Percentiles rank a stretch among this genome's conserved stretches.
These are phyloP conservation scores for Aplocera efformata DNA, from an alignment of 2,888 invertebrate species.

Conservation along the genomic window DNA sequence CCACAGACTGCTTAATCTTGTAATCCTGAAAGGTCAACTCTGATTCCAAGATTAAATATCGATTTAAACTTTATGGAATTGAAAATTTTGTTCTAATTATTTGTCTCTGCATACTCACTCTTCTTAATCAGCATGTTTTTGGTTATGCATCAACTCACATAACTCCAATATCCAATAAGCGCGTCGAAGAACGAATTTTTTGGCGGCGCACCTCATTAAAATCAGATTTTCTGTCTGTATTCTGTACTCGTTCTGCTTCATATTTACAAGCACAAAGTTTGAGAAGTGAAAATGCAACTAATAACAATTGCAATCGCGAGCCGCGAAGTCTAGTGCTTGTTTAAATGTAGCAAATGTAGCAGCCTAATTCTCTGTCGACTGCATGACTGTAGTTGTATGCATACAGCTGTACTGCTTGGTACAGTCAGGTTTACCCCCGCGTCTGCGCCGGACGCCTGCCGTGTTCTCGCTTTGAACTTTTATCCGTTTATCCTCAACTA, in stretches of 20 bases:
- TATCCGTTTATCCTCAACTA: slow-evolving; percentile 9
- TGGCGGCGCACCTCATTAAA: too few relatives aligned
- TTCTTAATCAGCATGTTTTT: too few relatives aligned
- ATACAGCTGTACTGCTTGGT: too few relatives aligned
- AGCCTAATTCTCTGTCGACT: slow-evolving; percentile 38
- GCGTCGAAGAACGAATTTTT: too few relatives aligned
- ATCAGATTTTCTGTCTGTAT: too few relatives aligned
- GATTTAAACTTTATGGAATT: slow-evolving; percentile 1
- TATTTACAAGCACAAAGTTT: too few relatives aligned
- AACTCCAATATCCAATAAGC: too few relatives aligned
- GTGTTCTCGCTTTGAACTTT: slow-evolving; percentile 17
- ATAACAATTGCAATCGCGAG: slow-evolving; percentile 1
- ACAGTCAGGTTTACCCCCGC: slow-evolving; percentile 57
- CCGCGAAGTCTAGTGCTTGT: slow-evolving; percentile 3
- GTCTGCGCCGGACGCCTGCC: slow-evolving; percentile 50
- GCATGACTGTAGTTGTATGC: slow-evolving; percentile 33
- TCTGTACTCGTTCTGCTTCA: too few relatives aligned
- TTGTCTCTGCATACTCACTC: too few relatives aligned
- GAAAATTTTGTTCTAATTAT: too few relatives aligned
- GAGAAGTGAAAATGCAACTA: too few relatives aligned
- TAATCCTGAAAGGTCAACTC: slow-evolving; percentile 21
- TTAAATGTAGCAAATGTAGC: slow-evolving; percentile 22
- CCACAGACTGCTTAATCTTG: slow-evolving; percentile 19
- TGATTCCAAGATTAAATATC: slow-evolving; percentile 21
- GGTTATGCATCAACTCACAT: too few relatives aligned